A percentile compares a stretch with the other conserved stretches of the same genome.
Evolutionary conservation across 2,113 vertebrate species (phyloP).

Genomic region (Myotis lucifugus): DNA sequence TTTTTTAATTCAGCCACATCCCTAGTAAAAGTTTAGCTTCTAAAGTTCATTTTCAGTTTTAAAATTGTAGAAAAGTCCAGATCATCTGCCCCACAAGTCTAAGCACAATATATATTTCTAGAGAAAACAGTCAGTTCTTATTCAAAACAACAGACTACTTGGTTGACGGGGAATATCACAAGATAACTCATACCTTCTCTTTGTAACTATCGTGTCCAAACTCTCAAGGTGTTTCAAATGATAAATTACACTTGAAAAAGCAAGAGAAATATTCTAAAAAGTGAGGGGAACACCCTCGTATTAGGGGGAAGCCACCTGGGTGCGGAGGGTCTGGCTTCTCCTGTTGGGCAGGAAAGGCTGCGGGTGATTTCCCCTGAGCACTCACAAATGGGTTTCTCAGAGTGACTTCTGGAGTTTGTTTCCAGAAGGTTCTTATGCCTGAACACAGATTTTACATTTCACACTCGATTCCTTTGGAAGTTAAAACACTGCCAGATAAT

Average conservation of each 20-base stretch:
- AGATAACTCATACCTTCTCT: neutral
- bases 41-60: slow-evolving; percentile 2
- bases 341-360: neutral
- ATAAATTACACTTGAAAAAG: neutral
- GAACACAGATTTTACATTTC: slow-evolving; percentile 69
- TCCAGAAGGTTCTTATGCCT: slow-evolving; percentile 53
- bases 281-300: neutral
- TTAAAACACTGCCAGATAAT: slow-evolving; percentile 61
- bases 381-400: slow-evolving; percentile 41
- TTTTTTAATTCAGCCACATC: neutral
- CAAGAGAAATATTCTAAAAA: neutral
- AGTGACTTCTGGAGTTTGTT: slow-evolving; percentile 25
- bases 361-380: neutral
- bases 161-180: neutral
- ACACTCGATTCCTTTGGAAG: slow-evolving; percentile 57
- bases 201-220: neutral
- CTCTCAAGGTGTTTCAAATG: slow-evolving; percentile 52
- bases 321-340: neutral
- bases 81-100: neutral
- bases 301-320: neutral
- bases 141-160: neutral
- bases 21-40: neutral
- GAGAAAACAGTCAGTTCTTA: neutral
- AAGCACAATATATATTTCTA: neutral
- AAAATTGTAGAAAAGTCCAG: slow-evolving; percentile 18